Base-by-base conservation (phyloP, 2,797 vertebrate species). In the Spea hammondii region DNA sequence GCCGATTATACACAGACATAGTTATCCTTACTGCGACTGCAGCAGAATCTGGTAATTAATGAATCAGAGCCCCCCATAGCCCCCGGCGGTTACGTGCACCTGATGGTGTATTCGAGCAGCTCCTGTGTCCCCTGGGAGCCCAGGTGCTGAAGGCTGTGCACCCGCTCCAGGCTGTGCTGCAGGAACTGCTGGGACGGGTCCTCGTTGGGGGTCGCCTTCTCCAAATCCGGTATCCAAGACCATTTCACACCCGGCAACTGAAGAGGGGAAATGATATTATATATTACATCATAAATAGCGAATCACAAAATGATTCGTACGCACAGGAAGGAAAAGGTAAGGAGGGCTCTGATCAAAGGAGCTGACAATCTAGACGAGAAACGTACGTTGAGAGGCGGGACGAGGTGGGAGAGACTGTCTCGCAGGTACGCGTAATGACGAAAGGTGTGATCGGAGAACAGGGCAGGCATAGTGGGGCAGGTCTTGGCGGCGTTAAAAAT, bases 381-480 rank as follows among this genome's bases (percentile, higher is more conserved):
- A 2, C 94, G 94, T 87, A 99, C 97, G 70, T 93, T 91, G 4
- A 99, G 89, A 0, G 95, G 91, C 2, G 98, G 97, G 0, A 99
- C 98, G 1, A 99, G 95, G 82, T 99, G 96, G 0, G 96, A 99
- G 79, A 99, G 95, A 5, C 98, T 99, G 92, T 99, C 98, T 47
- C 95, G 91, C 73, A 99, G 93, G 86, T 99, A 99, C 6, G 96
- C 93, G 0, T 99, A 98, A 86, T 99, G 98, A 66, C 96, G 89
- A 87, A 98, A 98, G 0, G 97, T 99, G 83, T 99, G 97, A 83
- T 98, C 97, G 0, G 98, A 98, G 90, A 99, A 99, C 72, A 99
- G 90, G 0, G 97, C 96, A 0, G 95, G 93, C 97, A 99, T 97
- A 0, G 97, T 99, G 10, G 96, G 96, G 77, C 98, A 99, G 0